Percentiles rank a stretch among this genome's conserved stretches.
These are phyloP conservation scores for Eudasyphora cyanicolor DNA, from an alignment of 2,888 invertebrate species.

Conservation along the genomic window DNA sequence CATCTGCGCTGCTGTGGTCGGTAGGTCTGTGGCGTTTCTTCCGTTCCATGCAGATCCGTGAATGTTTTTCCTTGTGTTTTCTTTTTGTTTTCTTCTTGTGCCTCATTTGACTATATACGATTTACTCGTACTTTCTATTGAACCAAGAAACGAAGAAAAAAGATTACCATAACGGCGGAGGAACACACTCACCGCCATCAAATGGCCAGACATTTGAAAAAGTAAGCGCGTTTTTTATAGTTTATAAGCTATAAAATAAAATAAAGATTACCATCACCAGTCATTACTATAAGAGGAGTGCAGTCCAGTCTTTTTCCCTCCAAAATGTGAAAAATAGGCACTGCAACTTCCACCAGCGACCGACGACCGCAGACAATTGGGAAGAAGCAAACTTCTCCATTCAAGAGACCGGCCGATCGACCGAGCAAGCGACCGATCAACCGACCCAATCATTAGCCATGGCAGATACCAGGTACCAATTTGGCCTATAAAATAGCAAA, in stretches of 20 bases:
- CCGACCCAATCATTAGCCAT: slow-evolving; percentile 35
- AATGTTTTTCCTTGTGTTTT: slow-evolving; percentile 28
- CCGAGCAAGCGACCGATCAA: not conserved
- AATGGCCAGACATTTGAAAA: slow-evolving; percentile 17
- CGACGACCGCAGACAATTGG: not conserved
- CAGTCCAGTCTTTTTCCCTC: not conserved
- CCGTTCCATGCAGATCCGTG: not conserved
- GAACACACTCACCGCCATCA: slow-evolving; percentile 6
- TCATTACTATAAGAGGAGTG: slow-evolving; percentile 38
- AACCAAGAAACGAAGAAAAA: not conserved
- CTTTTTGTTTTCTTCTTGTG: slow-evolving; percentile 16
- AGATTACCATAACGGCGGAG: slow-evolving; percentile 31
- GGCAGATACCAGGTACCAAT: slow-evolving; percentile 41
- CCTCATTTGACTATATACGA: slow-evolving; percentile 20
- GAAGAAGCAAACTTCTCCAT: not conserved
- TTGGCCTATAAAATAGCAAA: slow-evolving; percentile 43
- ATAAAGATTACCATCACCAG: slow-evolving; percentile 47
- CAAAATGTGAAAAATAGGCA: not conserved
- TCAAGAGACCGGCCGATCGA: not conserved
- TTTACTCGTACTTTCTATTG: slow-evolving; percentile 45
- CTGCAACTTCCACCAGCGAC: not conserved
- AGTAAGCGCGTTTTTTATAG: slow-evolving; percentile 44
- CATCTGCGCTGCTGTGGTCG: not conserved
- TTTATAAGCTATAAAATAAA: slow-evolving; percentile 46
- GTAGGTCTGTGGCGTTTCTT: not conserved